Evolutionary conservation across 2,113 vertebrate species (phyloP).

Genomic region (Piprites chloris): DNA sequence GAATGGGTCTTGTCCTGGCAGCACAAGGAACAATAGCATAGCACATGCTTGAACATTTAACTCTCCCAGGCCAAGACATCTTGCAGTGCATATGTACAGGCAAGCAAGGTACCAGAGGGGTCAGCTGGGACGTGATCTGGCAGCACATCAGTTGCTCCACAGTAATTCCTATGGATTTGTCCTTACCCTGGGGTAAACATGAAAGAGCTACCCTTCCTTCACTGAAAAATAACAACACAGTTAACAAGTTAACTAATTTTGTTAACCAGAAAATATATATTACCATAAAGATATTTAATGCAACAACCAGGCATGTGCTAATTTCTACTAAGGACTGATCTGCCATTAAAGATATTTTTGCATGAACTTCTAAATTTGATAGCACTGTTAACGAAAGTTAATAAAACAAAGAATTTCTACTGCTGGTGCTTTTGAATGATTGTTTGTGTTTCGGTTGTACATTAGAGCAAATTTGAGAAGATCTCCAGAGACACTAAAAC

Average conservation of each 20-base stretch:
- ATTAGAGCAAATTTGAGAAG: neutral
- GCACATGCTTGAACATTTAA: neutral
- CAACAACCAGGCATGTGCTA: neutral
- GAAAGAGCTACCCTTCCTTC: neutral
- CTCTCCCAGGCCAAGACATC: neutral
- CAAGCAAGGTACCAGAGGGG: neutral
- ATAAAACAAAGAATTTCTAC: neutral
- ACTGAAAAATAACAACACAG: neutral
- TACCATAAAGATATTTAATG: neutral
- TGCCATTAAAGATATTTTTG: neutral
- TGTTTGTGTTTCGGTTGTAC: neutral
- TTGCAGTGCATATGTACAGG: fast-evolving
- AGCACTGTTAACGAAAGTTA: neutral
- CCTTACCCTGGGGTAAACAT: neutral
- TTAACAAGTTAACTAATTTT: neutral
- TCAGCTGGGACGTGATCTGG: neutral
- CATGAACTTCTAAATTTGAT: neutral
- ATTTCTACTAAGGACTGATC: neutral
- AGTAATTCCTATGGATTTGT: neutral
- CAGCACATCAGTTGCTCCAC: neutral
- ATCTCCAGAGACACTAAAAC: neutral
- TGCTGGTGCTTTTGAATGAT: neutral
- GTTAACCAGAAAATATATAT: neutral
- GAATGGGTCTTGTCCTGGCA: neutral
- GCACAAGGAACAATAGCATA: neutral